Evolutionary conservation across 2,113 vertebrate genomes (phyloP).

Genomic region (Tachycineta bicolor): DNA sequence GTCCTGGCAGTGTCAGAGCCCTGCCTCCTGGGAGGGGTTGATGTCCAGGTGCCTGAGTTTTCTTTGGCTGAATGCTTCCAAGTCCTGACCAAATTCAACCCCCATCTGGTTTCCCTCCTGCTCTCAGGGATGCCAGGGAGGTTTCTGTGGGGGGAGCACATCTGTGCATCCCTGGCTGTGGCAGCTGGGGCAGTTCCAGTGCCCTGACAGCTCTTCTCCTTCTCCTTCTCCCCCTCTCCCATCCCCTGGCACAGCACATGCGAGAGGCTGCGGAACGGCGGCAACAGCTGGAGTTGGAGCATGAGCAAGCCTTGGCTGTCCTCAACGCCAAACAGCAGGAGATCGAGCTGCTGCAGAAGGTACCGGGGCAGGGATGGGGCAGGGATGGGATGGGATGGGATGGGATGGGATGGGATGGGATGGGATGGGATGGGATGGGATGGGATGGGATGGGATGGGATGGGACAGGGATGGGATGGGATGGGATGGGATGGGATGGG

Average conservation of each 20-base stretch:
- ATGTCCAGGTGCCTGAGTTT: neutral
- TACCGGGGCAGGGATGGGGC: constrained; percentile 50
- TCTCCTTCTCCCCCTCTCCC: too few relatives aligned
- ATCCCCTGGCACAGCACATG: constrained; percentile 86
- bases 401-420: too few relatives aligned
- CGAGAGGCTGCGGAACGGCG: constrained; percentile 96
- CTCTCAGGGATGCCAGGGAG: neutral
- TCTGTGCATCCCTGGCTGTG: neutral
- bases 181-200: fast-evolving
- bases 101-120: neutral
- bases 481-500: too few relatives aligned
- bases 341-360: constrained; percentile 97
- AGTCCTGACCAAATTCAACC: neutral
- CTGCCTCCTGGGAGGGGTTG: neutral
- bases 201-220: neutral
- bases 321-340: constrained; percentile 98
- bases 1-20: neutral
- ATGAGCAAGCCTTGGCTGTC: constrained; percentile 97
- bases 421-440: neutral
- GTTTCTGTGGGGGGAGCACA: neutral
- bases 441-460: neutral
- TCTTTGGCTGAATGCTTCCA: neutral
- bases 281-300: constrained; percentile 98
- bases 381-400: too few relatives aligned
- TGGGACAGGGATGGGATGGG: too few relatives aligned